A percentile compares a stretch with the other conserved stretches of the same genome.
Conservation (phyloP, 2,888 invertebrate species). For the Andrena haemorrhoa region DNA sequence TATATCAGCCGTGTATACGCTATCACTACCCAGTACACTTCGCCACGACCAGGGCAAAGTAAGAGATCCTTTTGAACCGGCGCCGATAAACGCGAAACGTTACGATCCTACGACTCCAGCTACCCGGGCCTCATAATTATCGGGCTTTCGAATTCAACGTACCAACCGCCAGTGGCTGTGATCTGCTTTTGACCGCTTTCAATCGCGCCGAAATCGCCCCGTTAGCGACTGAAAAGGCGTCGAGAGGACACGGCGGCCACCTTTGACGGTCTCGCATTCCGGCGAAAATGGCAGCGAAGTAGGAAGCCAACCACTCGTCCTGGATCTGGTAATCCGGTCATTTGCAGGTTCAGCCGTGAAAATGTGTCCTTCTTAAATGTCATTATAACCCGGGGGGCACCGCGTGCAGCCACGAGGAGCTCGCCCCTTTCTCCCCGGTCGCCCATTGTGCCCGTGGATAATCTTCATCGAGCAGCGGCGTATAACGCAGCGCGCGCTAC, state of each 20-base stretch:
- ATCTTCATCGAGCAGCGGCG: conserved; percentile 45
- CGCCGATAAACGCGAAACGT: not conserved
- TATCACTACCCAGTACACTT: no score
- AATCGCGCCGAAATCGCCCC: conserved; percentile 6
- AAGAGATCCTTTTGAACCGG: not conserved
- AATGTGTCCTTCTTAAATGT: conserved; percentile 80
- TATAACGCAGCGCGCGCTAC: conserved; percentile 52
- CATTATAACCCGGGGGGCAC: conserved; percentile 66
- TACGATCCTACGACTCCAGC: not conserved
- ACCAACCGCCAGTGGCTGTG: not conserved
- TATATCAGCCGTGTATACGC: no score
- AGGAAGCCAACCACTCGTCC: conserved; percentile 46
- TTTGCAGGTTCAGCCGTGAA: conserved; percentile 79
- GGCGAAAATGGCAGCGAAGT: conserved; percentile 6
- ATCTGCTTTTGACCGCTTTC: not conserved
- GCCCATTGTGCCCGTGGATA: conserved; percentile 56
- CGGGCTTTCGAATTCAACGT: not conserved
- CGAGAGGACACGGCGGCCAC: conserved; percentile 6
- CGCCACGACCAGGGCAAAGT: no score
- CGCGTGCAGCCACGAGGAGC: conserved; percentile 9
- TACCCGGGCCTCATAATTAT: not conserved
- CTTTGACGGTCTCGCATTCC: conserved; percentile 44
- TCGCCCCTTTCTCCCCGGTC: conserved; percentile 4
- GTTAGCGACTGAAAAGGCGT: conserved; percentile 19
- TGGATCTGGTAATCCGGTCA: conserved; percentile 79